A percentile compares a stretch with the other conserved stretches of the same genome.
These are phyloP conservation scores for Noctua comes DNA, from an alignment of 2,888 invertebrate genomes.

Conservation along the genomic window DNA sequence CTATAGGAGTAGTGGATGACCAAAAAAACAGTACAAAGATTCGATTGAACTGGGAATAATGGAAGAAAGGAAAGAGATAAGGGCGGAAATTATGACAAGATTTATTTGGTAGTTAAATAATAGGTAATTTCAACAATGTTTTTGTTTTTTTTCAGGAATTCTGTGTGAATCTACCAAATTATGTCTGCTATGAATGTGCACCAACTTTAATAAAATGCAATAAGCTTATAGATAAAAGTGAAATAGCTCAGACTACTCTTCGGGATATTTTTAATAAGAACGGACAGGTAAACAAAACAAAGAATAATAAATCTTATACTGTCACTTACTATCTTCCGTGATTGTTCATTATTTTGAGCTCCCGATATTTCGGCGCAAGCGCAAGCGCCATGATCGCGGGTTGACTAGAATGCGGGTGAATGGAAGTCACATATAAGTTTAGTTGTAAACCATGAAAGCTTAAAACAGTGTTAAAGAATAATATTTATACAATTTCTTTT, in stretches of 20 bases:
- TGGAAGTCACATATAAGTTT: no score
- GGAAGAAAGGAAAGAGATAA: background rate
- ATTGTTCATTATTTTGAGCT: no score
- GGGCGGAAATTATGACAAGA: background rate
- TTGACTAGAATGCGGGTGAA: no score
- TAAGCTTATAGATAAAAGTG: conserved; percentile 68
- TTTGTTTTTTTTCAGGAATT: conserved; percentile 19
- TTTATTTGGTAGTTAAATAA: background rate
- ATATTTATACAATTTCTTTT: no score
- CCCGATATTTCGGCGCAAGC: no score
- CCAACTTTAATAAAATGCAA: conserved; percentile 64
- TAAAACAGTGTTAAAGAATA: no score
- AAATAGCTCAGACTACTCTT: conserved; percentile 66
- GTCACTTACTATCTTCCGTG: no score
- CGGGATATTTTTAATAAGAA: conserved; percentile 69
- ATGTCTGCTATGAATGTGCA: conserved; percentile 71
- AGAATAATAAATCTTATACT: background rate
- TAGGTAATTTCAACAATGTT: background rate
- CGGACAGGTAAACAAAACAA: conserved; percentile 66
- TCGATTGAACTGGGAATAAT: background rate
- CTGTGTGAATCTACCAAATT: conserved; percentile 69
- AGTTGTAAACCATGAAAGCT: no score
- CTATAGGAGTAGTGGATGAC: background rate
- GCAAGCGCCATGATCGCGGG: no score
- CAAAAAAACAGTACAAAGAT: background rate